These are phyloP conservation scores for Paracyclopina nana DNA, from an alignment of 1,140 invertebrate genomes.

Conservation along the genomic window DNA sequence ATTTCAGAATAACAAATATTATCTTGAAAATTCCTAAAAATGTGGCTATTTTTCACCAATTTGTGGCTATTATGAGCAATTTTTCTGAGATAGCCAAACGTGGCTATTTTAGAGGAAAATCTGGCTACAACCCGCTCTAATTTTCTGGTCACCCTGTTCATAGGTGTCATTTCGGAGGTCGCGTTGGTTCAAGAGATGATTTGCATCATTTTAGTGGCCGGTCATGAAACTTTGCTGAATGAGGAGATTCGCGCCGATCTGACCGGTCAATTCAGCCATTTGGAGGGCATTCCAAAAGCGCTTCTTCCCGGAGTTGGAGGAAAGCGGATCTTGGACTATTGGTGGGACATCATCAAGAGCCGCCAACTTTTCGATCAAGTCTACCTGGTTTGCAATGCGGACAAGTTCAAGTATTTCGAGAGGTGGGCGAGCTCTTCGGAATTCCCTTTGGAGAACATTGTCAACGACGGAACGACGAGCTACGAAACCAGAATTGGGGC, in stretches of 20 bases:
- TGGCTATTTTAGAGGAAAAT: too few relatives aligned
- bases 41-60: too few relatives aligned
- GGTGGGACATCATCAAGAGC: constrained; percentile 20
- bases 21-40: too few relatives aligned
- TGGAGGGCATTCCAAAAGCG: constrained; percentile 21
- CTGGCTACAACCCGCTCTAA: too few relatives aligned
- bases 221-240: constrained; percentile 13
- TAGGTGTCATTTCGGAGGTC: too few relatives aligned
- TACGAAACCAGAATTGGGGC: constrained; percentile 21
- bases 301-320: constrained; percentile 19
- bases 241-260: constrained; percentile 16
- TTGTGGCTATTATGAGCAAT: too few relatives aligned
- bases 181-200: too few relatives aligned
- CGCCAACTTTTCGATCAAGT: constrained; percentile 19
- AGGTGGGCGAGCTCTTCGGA: constrained; percentile 24
- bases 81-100: too few relatives aligned
- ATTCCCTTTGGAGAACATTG: constrained; percentile 23
- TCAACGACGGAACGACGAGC: constrained; percentile 24
- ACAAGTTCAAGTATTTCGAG: constrained; percentile 25
- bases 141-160: too few relatives aligned
- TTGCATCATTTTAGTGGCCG: constrained; percentile 17
- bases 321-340: constrained; percentile 20
- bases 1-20: too few relatives aligned
- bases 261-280: constrained; percentile 17
- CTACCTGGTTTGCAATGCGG: constrained; percentile 24